phyloP scores from a whole-genome alignment of 2,888 invertebrate species.

The Oxystoma pomonae region DNA sequence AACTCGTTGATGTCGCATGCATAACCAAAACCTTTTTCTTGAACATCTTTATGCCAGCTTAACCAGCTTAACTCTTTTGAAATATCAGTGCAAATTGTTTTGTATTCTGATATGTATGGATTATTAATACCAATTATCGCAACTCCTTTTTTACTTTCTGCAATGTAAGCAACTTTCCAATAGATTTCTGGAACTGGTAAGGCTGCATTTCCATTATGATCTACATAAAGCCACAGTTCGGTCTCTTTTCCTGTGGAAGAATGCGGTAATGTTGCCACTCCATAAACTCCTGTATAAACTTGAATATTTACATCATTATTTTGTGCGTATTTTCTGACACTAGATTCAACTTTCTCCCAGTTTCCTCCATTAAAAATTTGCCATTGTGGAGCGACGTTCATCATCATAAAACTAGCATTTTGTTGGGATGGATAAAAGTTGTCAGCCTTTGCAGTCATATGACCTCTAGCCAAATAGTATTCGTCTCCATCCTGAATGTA shows the following conservation, averaged over 20 bases:
- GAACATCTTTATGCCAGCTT: slow-evolving; percentile 50
- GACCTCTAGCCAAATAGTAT: slow-evolving; percentile 56
- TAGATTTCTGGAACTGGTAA: slow-evolving; percentile 55
- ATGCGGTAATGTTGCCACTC: slow-evolving; percentile 54
- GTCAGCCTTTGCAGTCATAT: slow-evolving; percentile 59
- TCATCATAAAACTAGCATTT: slow-evolving; percentile 53
- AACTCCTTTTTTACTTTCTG: slow-evolving; percentile 49
- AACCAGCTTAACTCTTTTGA: slow-evolving; percentile 59
- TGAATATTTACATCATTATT: slow-evolving; percentile 36
- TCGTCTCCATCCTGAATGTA: slow-evolving; percentile 48
- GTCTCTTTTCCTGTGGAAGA: slow-evolving; percentile 35
- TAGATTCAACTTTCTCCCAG: slow-evolving; percentile 53
- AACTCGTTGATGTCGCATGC: slow-evolving; percentile 59
- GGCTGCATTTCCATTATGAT: slow-evolving; percentile 29
- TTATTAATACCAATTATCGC: slow-evolving; percentile 63
- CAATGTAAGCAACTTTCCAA: slow-evolving; percentile 59
- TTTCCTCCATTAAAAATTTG: slow-evolving; percentile 57
- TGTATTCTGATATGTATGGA: slow-evolving; percentile 44
- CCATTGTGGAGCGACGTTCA: slow-evolving; percentile 65
- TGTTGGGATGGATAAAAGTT: slow-evolving; percentile 57
- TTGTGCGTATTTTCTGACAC: slow-evolving; percentile 47
- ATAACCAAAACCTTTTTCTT: slow-evolving; percentile 55
- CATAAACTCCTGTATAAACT: slow-evolving; percentile 54
- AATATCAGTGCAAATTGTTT: slow-evolving; percentile 45
- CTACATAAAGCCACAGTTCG: slow-evolving; percentile 37